These are phyloP conservation scores for Anhinga rufa DNA, from an alignment of 2,113 vertebrate species.

Conservation along the genomic window DNA sequence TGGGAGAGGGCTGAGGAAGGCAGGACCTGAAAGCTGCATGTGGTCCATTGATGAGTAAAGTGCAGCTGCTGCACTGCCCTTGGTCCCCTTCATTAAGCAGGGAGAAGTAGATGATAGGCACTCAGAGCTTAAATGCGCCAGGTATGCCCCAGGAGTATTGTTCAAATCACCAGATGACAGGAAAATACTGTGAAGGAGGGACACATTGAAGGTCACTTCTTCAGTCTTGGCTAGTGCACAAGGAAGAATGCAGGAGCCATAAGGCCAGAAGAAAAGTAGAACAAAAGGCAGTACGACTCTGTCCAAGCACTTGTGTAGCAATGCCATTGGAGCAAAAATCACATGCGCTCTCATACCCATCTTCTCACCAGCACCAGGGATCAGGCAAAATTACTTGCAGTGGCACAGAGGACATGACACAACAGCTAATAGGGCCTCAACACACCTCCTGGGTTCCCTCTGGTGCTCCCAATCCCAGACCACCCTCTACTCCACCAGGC, in stretches of 20 bases:
- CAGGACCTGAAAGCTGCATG: not conserved
- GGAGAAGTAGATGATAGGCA: not conserved
- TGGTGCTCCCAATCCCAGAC: not conserved
- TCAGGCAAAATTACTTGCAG: not conserved
- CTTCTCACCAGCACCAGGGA: not conserved
- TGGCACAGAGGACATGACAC: not conserved
- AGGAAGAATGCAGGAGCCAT: not conserved
- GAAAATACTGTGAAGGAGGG: not conserved
- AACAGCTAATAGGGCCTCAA: not conserved
- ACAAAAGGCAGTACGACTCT: not conserved
- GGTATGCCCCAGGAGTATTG: not conserved
- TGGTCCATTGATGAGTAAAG: accelerated
- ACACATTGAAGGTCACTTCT: not conserved
- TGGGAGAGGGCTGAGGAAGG: not conserved
- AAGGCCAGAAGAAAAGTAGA: not conserved
- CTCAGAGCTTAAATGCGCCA: not conserved
- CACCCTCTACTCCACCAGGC: not conserved
- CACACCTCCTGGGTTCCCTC: not conserved
- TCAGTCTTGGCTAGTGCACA: not conserved
- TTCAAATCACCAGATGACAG: not conserved
- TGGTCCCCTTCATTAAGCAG: not conserved
- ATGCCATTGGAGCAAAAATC: not conserved
- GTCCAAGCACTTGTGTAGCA: not conserved
- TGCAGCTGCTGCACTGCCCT: not conserved
- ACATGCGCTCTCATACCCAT: not conserved